Evolutionary conservation across 2,113 vertebrate genomes (phyloP).

Genomic region (Anolis sagrei): DNA sequence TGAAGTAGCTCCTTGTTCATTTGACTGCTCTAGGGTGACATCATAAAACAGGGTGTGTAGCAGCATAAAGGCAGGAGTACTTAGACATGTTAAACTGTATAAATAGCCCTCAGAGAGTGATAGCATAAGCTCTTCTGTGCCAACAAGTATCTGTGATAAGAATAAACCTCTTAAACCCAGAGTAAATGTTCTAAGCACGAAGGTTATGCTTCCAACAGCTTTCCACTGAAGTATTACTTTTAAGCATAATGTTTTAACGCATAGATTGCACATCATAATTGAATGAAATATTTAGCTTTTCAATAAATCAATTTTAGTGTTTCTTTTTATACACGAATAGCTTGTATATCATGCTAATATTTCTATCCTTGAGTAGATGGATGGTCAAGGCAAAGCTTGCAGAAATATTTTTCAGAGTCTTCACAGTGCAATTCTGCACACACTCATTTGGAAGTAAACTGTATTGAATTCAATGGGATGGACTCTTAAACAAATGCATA

Average conservation of each 20-base stretch:
- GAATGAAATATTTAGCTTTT: conserved; percentile 34
- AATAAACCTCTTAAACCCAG: conserved; percentile 39
- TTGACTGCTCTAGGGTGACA: conserved; percentile 5
- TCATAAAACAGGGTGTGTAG: conserved; percentile 30
- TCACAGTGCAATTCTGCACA: neutral
- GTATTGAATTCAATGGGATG: neutral
- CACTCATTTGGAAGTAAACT: neutral
- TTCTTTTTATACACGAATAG: conserved; percentile 9
- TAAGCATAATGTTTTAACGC: conserved; percentile 49
- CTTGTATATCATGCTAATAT: conserved; percentile 9
- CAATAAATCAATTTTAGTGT: neutral
- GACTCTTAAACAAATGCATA: neutral
- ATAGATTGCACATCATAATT: conserved; percentile 42
- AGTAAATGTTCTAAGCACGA: conserved; percentile 43
- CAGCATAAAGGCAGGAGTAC: conserved; percentile 23
- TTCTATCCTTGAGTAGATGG: conserved; percentile 1
- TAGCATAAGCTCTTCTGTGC: conserved; percentile 7
- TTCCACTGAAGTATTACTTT: conserved; percentile 46
- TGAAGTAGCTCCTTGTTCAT: conserved; percentile 32
- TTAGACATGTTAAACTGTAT: conserved; percentile 21
- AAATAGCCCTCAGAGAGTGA: conserved; percentile 16
- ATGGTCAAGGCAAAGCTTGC: conserved; percentile 16
- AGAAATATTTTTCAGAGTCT: conserved; percentile 9
- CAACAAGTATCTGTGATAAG: conserved; percentile 23
- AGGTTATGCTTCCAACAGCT: conserved; percentile 38